Evolutionary conservation across 1,140 invertebrate genomes (phyloP).

Genomic region (Drosophila lini): DNA sequence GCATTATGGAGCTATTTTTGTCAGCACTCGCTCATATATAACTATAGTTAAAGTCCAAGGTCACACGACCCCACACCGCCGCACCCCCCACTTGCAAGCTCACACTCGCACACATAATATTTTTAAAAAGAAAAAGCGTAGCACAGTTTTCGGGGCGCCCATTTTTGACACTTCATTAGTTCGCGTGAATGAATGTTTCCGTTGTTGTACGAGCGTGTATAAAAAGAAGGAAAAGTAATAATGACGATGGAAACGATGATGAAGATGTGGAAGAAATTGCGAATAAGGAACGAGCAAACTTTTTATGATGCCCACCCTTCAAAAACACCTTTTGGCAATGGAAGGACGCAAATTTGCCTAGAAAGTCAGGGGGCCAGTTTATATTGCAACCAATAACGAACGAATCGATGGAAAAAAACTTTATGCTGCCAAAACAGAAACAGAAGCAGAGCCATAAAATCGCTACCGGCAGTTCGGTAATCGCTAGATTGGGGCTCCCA

Average conservation of each 20-base stretch:
- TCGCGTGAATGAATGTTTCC: conserved; percentile 71
- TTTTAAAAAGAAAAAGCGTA: conserved; percentile 52
- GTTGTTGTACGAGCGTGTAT: conserved; percentile 55
- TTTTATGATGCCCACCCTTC: conserved; percentile 55
- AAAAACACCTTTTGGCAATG: conserved; percentile 53
- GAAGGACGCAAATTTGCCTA: conserved; percentile 46
- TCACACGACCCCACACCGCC: conserved; percentile 16
- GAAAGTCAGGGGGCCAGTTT: conserved; percentile 26
- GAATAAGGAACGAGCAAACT: conserved; percentile 38
- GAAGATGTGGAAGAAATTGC: conserved; percentile 8
- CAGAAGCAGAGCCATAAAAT: conserved; percentile 59
- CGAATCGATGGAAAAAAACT: conserved; percentile 45
- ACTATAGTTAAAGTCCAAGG: conserved; percentile 56
- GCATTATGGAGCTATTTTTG: conserved; percentile 75
- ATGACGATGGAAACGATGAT: conserved; percentile 11
- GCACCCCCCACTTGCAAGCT: not conserved
- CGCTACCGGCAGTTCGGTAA: conserved; percentile 48
- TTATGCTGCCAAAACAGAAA: conserved; percentile 46
- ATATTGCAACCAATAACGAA: conserved; percentile 55
- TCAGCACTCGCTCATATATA: conserved; percentile 41
- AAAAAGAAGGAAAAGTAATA: conserved; percentile 46
- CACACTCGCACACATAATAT: conserved; percentile 8
- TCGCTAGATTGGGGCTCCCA: conserved; percentile 30
- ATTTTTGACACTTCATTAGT: conserved; percentile 81
- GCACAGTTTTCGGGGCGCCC: conserved; percentile 68